Evolutionary conservation across 64 coral and sea anemone genomes (phyloP).

Genomic region (Astreopora myriophthalma): DNA sequence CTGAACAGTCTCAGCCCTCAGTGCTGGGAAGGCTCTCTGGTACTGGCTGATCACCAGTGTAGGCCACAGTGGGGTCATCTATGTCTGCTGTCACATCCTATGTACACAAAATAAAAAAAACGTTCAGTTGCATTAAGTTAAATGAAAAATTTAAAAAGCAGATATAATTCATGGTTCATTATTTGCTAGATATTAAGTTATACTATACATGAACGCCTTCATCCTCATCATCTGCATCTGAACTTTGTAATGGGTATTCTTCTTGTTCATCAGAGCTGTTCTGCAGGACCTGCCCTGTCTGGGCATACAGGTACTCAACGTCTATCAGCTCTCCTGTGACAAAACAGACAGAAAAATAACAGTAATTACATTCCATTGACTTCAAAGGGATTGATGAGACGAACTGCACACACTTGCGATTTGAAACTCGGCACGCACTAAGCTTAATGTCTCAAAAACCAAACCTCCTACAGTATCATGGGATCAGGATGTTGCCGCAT

Average conservation of each 20-base stretch:
- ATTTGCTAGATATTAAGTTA: too few relatives aligned
- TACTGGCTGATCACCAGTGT: background rate
- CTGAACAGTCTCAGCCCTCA: too few relatives aligned
- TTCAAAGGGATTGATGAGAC: too few relatives aligned
- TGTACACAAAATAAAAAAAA: background rate
- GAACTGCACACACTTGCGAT: too few relatives aligned
- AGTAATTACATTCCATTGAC: background rate
- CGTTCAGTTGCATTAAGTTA: background rate
- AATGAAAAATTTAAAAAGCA: too few relatives aligned
- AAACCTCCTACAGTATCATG: too few relatives aligned
- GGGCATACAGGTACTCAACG: background rate
- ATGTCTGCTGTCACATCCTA: background rate
- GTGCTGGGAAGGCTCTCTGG: background rate
- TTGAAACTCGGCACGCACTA: too few relatives aligned
- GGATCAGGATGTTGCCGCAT: too few relatives aligned
- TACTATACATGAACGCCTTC: conserved; percentile 32
- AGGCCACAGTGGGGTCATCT: conserved; percentile 21
- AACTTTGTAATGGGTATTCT: too few relatives aligned
- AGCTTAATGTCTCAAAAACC: too few relatives aligned
- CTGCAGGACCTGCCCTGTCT: conserved; percentile 8
- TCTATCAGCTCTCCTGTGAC: conserved; percentile 26
- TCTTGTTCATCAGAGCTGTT: background rate
- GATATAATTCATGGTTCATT: too few relatives aligned
- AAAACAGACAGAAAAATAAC: background rate
- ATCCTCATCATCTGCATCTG: too few relatives aligned